Evolutionary conservation across 2,797 vertebrate species (phyloP), one percentile per base, ranked within the genome.

Genomic region (Otus scops): DNA sequence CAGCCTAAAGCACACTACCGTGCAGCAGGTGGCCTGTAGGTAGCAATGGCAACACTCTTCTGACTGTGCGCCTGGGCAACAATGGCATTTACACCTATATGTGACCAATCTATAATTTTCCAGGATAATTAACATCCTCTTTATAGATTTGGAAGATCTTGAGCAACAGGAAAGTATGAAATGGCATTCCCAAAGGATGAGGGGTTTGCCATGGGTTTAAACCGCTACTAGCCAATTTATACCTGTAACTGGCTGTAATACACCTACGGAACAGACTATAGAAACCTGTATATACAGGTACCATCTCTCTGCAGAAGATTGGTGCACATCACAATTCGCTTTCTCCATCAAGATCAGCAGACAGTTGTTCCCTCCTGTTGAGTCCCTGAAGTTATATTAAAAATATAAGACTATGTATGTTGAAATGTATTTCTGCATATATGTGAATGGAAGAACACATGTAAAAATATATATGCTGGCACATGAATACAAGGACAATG

Each of bases 11-110:
- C 26, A 57, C 15, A 4, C 17, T 2, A 22, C 27, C 2, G 3
- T 9, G 27, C 1, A 3, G 30, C 51, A 2, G 0, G 22, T 39
- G 30, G 24, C 19, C 30, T n/a, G 14, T 2, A 32, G 26, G 28
- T 18, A 57, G 63, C 63, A 47, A 60, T 2, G 32, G 28, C 51
- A 65, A 13, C 13, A 27, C 20, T 36, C 16, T 11, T 60, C 53
- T 26, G 47, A 48, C 54, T 32, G 27, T 15, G 53, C 53, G 65
- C 39, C 51, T 30, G 26, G 34, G 13, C 26, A 70, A 32, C 50
- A 57, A 14, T 2, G 4, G 26, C 57, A 41, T 41, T 59, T 56
- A 34, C 18, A 32, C 24, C 34, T 32, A 2, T 11, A 30, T 7
- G 36, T 20, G 41, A 56, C 24, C 53, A 19, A 28, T 54, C 34